phyloP scores from a whole-genome alignment of 2,797 vertebrate genomes.

The Ceryle rudis region DNA sequence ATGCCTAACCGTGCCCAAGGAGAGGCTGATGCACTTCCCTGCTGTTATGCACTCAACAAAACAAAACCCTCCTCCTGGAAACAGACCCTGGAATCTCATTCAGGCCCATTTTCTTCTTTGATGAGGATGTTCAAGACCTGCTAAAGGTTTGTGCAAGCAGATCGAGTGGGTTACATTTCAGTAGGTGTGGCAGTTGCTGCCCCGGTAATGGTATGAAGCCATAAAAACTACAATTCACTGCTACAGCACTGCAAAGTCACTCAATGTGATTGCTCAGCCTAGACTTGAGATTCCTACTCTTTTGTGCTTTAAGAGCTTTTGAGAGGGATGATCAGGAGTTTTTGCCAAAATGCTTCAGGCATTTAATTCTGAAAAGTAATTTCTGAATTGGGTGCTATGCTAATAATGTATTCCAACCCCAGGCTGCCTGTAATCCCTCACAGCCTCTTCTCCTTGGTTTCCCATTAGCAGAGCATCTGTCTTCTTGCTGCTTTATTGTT shows the following conservation, averaged over 20 bases:
- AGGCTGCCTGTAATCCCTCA: slow-evolving; percentile 67
- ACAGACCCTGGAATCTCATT: slow-evolving; percentile 55
- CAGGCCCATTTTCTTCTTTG: slow-evolving; percentile 11
- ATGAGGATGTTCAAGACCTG: slow-evolving; percentile 48
- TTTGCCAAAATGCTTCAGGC: slow-evolving; percentile 59
- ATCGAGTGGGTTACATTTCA: background rate
- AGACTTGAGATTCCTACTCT: background rate
- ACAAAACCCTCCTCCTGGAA: slow-evolving; percentile 60
- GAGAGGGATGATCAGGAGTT: slow-evolving; percentile 5
- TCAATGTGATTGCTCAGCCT: background rate
- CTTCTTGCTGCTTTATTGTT: slow-evolving; percentile 62
- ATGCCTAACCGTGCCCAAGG: slow-evolving; percentile 17
- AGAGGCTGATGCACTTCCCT: slow-evolving; percentile 37
- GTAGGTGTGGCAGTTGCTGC: slow-evolving; percentile 36
- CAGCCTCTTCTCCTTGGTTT: slow-evolving; percentile 56
- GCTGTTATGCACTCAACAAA: background rate
- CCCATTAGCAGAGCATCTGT: slow-evolving; percentile 69
- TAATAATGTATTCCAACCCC: slow-evolving; percentile 61
- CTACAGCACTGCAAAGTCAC: background rate
- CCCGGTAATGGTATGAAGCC: background rate
- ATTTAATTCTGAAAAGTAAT: slow-evolving; percentile 62
- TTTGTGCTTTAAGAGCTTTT: background rate
- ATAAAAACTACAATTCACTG: background rate
- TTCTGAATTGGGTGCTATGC: slow-evolving; percentile 64
- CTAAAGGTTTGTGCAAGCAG: slow-evolving; percentile 1